These are phyloP conservation scores for Gavialis gangeticus DNA, from an alignment of 2,113 vertebrate species.

Conservation along the genomic window DNA sequence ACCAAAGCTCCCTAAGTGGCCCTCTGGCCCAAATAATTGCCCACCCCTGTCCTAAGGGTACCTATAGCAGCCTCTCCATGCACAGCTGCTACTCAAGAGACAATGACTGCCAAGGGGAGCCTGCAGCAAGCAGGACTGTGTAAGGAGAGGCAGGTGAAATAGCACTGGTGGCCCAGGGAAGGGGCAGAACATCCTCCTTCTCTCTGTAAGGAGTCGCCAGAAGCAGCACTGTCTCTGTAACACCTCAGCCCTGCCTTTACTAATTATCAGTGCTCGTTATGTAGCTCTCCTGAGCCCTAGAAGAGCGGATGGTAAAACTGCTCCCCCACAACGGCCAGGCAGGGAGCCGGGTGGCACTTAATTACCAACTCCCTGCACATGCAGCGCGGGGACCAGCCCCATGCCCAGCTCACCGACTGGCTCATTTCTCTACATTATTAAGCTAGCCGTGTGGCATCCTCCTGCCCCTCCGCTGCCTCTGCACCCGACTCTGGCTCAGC, in stretches of 20 bases:
- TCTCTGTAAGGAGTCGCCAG: not conserved
- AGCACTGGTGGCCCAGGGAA: not conserved
- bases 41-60: too few species aligned
- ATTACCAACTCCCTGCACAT: not conserved
- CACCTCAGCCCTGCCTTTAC: not conserved
- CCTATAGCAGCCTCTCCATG: too few species aligned
- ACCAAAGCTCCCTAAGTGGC: too few species aligned
- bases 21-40: too few species aligned
- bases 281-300: not conserved
- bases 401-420: rapidly evolving
- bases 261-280: not conserved
- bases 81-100: too few species aligned
- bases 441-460: too few species aligned
- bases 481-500: too few species aligned
- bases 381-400: rapidly evolving
- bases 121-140: too few species aligned
- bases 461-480: too few species aligned
- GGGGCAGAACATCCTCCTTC: not conserved
- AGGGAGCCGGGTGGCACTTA: not conserved
- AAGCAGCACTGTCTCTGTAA: not conserved
- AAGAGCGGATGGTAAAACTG: not conserved
- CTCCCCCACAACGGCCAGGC: constrained; percentile 6
- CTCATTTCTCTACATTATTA: too few species aligned
- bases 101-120: too few species aligned
- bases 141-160: not conserved